phyloP scores from a whole-genome alignment of 2,888 invertebrate species.

The Pollenia angustigena region DNA sequence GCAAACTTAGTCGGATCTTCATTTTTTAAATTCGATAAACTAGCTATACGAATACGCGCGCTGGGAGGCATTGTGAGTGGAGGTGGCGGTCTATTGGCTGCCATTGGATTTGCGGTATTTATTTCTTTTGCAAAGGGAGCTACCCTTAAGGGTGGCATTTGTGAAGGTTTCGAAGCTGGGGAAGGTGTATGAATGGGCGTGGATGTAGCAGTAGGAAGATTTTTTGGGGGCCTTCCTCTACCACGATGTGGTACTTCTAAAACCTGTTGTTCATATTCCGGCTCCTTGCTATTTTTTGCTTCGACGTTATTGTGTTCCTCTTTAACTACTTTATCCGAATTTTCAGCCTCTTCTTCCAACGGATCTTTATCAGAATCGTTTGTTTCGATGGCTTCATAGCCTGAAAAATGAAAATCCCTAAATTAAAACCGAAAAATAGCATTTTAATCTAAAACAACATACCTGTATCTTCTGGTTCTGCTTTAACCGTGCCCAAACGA shows the following conservation, averaged over 20 bases:
- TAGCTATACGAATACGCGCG: slow-evolving; percentile 75
- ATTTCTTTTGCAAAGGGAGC: slow-evolving; percentile 80
- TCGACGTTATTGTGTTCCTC: slow-evolving; percentile 6
- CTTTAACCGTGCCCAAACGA: slow-evolving; percentile 81
- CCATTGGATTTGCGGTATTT: slow-evolving; percentile 69
- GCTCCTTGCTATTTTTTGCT: slow-evolving; percentile 6
- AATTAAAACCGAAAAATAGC: slow-evolving; percentile 3
- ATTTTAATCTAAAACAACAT: slow-evolving; percentile 6
- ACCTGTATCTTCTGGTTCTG: slow-evolving; percentile 82
- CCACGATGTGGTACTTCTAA: slow-evolving; percentile 74
- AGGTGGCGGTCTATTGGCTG: slow-evolving; percentile 76
- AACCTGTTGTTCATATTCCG: slow-evolving; percentile 65
- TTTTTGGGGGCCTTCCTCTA: slow-evolving; percentile 61
- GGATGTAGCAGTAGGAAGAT: slow-evolving; percentile 67
- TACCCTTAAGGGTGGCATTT: slow-evolving; percentile 78
- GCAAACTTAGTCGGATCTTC: slow-evolving; percentile 21
- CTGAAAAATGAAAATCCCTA: slow-evolving; percentile 65
- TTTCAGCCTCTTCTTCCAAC: slow-evolving; percentile 55
- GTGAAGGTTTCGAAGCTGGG: slow-evolving; percentile 30
- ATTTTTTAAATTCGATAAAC: slow-evolving; percentile 61
- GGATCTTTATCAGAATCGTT: slow-evolving; percentile 75
- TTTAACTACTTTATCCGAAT: slow-evolving; percentile 17
- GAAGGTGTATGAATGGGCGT: slow-evolving; percentile 68
- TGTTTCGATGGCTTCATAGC: slow-evolving; percentile 77
- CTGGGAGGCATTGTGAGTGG: slow-evolving; percentile 71